Conservation (phyloP, 92 coral and sea anemone genomes). For the Nematostella vectensis region DNA sequence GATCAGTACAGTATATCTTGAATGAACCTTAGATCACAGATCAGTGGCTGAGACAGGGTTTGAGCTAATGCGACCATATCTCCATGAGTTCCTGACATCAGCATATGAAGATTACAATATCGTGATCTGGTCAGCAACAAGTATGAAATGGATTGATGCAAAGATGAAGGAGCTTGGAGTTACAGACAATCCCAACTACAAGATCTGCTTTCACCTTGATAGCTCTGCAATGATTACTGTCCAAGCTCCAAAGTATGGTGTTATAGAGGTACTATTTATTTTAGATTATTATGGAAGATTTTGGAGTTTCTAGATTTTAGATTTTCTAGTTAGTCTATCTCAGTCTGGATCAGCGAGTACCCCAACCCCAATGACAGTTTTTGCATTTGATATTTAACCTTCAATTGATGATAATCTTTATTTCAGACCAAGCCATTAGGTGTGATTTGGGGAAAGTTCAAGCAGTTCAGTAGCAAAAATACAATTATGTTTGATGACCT, state of each 20-base stretch:
- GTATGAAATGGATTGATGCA: conserved; percentile 98
- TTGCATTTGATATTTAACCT: no score
- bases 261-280: conserved; percentile 65
- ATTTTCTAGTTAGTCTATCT: no score
- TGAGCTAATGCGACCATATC: conserved; percentile 92
- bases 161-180: conserved; percentile 96
- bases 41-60: conserved; percentile 88
- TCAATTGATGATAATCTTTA: no score
- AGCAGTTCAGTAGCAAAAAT: conserved; percentile 68
- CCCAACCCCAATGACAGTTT: no score
- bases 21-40: conserved; percentile 88
- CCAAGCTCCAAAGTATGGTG: conserved; percentile 85
- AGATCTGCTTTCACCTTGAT: conserved; percentile 68
- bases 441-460: conserved; percentile 90
- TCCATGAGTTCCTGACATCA: conserved; percentile 86
- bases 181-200: conserved; percentile 75
- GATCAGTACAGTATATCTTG: no score
- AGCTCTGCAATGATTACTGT: conserved; percentile 98
- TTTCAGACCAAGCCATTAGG: conserved; percentile 89
- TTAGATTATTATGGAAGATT: no score
- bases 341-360: no score
- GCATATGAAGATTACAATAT: conserved; percentile 81
- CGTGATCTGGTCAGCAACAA: conserved; percentile 98
- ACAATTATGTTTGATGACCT: conserved; percentile 94
- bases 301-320: background rate